Evolutionary conservation across 2,797 vertebrate genomes (phyloP), one percentile per base, ranked within the genome.

Genomic region (Dermochelys coriacea): DNA sequence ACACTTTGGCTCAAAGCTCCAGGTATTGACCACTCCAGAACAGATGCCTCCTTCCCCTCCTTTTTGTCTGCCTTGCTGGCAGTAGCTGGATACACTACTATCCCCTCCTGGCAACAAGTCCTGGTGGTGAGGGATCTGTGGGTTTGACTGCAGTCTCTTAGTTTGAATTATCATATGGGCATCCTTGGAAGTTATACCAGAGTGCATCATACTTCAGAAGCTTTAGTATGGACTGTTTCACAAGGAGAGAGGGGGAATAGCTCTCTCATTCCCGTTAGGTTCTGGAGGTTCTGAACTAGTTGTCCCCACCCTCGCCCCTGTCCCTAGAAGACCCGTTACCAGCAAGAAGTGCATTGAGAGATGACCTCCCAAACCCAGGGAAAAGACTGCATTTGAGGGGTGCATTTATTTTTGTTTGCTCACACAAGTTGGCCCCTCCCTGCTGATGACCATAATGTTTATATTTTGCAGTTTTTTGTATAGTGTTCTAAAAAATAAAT

Each of bases 251-350:
- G 34, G 61, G 18, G 61, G 8, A n/a, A 64, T 64, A 64, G 61
- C 34, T n/a, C 61, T 64, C 31, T n/a, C 18, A 19, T 64, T 64
- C 34, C 61, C 18, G 10, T n/a, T 19, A 37, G 34, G 34, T 64
- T 64, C 80, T 54, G 81, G 85, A 75, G 47, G 77, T 55, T 80
- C 61, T 37, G 61, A n/a, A 14, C 57, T 84, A 54, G 81, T 85
- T 91, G 0, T 0, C 51, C 75, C 52, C 61, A 3, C 37, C 8
- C 57, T 83, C 5, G 0, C 12, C 57, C 9, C 50, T 31, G 4
- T 27, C 31, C 54, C 45, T 75, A 37, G n/a, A 79, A 52, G 41
- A 59, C 4, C 80, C 45, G 57, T 59, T 82, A 27, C 71, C 54
- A 4, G 77, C 79, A 45, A 23, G 12, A 27, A 75, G 41, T 75